These are phyloP conservation scores for Harmothoe impar DNA, from an alignment of 2,888 invertebrate species.

Conservation along the genomic window DNA sequence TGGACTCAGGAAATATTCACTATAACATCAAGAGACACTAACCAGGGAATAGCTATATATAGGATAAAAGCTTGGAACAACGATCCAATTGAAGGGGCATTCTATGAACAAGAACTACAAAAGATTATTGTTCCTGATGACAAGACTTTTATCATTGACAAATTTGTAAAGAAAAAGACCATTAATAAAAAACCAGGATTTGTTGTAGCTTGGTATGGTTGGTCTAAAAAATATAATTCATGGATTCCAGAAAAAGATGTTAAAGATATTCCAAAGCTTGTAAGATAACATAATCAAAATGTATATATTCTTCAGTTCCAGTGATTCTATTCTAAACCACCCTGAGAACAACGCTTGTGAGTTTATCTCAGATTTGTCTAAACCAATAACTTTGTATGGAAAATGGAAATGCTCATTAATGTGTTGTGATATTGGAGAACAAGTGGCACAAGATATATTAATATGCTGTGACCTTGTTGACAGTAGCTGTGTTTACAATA, in stretches of 20 bases:
- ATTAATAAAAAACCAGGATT: background rate
- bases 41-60: background rate
- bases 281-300: background rate
- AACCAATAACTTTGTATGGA: background rate
- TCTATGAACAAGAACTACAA: slow-evolving; percentile 17
- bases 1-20: slow-evolving; percentile 27
- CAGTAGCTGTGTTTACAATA: background rate
- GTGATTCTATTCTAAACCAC: background rate
- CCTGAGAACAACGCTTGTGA: background rate
- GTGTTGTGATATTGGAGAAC: background rate
- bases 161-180: background rate
- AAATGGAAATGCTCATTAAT: background rate
- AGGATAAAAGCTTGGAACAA: background rate
- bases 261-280: background rate
- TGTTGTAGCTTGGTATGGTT: background rate
- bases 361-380: background rate
- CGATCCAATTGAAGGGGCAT: background rate
- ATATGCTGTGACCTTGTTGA: background rate
- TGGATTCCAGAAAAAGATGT: slow-evolving; percentile 28
- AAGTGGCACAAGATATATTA: background rate
- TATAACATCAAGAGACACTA: background rate
- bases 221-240: background rate
- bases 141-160: background rate
- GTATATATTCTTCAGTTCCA: background rate
- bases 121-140: background rate